Conservation (phyloP, 1,140 invertebrate genomes). For the Coenobita brevimanus region DNA sequence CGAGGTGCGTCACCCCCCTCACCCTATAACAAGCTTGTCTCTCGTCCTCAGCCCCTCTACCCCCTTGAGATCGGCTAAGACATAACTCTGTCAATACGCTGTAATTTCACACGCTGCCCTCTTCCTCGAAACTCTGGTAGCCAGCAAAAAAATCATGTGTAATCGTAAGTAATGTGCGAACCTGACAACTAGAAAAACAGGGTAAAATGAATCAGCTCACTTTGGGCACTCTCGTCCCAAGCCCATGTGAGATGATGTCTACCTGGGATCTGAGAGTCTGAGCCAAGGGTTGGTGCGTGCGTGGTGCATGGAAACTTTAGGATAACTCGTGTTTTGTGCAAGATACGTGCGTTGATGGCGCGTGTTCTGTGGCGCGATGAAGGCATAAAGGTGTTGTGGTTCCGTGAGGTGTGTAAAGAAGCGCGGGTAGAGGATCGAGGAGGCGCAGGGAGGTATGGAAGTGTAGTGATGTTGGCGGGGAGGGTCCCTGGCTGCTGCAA, state of each 20-base stretch:
- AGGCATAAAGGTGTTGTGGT: conserved; percentile 49
- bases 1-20: conserved; percentile 27
- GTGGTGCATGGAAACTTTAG: conserved; percentile 50
- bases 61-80: conserved; percentile 15
- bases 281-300: conserved; percentile 47
- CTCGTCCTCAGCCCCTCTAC: conserved; percentile 55
- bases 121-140: too few species aligned
- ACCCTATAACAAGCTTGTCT: conserved; percentile 44
- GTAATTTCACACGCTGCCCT: background rate
- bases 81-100: conserved; percentile 27
- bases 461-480: conserved; percentile 20
- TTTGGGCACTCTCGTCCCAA: conserved; percentile 38
- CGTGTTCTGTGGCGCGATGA: conserved; percentile 35
- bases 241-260: conserved; percentile 36
- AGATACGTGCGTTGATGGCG: conserved; percentile 36
- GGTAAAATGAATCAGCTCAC: background rate
- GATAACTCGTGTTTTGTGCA: conserved; percentile 36
- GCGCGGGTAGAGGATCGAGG: background rate
- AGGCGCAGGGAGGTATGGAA: background rate
- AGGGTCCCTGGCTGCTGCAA: conserved; percentile 41
- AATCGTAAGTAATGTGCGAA: background rate
- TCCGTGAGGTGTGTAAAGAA: conserved; percentile 7
- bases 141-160: background rate
- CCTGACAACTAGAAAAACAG: conserved; percentile 12
- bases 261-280: conserved; percentile 37